Percentiles rank a stretch among this genome's conserved stretches.
These are phyloP conservation scores for Drosophila aldrichi DNA, from an alignment of 2,888 invertebrate genomes.

Conservation along the genomic window DNA sequence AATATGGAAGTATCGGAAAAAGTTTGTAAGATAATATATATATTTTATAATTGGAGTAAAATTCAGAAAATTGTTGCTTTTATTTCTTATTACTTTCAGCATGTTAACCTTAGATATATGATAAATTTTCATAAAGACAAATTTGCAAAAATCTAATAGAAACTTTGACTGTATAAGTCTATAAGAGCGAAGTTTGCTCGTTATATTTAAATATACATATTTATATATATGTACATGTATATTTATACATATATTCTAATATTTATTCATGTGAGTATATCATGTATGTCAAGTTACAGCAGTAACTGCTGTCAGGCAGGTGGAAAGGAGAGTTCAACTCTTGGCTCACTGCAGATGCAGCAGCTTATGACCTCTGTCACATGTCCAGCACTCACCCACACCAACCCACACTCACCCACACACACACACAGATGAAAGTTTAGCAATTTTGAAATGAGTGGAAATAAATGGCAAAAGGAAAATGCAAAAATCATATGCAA, in stretches of 20 bases:
- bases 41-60: background rate
- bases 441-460: conserved; percentile 69
- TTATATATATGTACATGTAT: background rate
- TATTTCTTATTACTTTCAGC: too few species aligned
- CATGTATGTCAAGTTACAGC: background rate
- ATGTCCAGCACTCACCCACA: conserved; percentile 36
- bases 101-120: too few species aligned
- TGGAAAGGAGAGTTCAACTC: conserved; percentile 29
- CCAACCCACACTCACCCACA: conserved; percentile 8
- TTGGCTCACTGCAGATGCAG: conserved; percentile 29
- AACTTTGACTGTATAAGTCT: too few species aligned
- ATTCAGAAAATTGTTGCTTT: too few species aligned
- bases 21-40: background rate
- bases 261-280: background rate
- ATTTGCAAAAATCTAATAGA: too few species aligned
- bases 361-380: conserved; percentile 39
- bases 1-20: background rate
- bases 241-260: background rate
- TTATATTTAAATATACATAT: background rate
- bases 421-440: conserved; percentile 14
- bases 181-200: too few species aligned
- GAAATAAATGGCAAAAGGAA: conserved; percentile 61
- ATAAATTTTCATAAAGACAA: too few species aligned
- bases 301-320: background rate
- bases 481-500: conserved; percentile 64